Base-by-base conservation (phyloP, 2,797 vertebrate species). In the Schizothorax lantsangensis region DNA sequence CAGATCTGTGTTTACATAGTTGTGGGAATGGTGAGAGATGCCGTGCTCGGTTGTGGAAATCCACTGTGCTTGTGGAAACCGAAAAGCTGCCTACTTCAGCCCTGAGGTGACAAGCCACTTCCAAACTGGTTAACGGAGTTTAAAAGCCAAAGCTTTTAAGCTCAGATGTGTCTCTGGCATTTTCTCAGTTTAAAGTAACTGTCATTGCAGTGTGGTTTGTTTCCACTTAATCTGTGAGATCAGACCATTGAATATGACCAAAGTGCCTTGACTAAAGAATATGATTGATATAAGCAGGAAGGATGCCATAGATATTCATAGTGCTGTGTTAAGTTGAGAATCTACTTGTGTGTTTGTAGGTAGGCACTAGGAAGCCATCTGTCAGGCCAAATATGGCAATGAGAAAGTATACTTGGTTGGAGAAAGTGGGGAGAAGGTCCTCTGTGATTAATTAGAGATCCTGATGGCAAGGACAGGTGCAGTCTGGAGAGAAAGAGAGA, bases 1-100 rank as follows among this genome's bases (percentile, higher is more conserved):
- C 62, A 69, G 74, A 38, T 5, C 84, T 83, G 72, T 93, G 92
- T 93, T 94, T 93, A 89, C 93, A 94, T 95, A 92, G 88, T 90
- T 91, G 86, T 64, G 78, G 81, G 81, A 88, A 89, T 71, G 54
- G 81, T 86, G 84, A 85, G 87, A 86, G 88, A 92, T 88, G 90
- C 45, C 2, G 30, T 82, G 90, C 91, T 90, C 33, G 81, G 80
- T 36, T 92, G 91, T 89, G 93, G 84, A 91, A 89, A 87, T 90
- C 84, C 78, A 86, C 57, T 10, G 19, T 59, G 47, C 75, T 86
- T 81, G 77, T 66, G 75, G 82, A 86, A 75, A 78, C 79, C n/a
- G 90, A 91, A 83, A 88, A 15, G 49, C 74, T 64, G 15, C 38
- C 68, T 73, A 73, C 52, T 43, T 72, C 15, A 74, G 47, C 43